Conservation (phyloP, 2,113 vertebrate genomes). For the Meriones unguiculatus region DNA sequence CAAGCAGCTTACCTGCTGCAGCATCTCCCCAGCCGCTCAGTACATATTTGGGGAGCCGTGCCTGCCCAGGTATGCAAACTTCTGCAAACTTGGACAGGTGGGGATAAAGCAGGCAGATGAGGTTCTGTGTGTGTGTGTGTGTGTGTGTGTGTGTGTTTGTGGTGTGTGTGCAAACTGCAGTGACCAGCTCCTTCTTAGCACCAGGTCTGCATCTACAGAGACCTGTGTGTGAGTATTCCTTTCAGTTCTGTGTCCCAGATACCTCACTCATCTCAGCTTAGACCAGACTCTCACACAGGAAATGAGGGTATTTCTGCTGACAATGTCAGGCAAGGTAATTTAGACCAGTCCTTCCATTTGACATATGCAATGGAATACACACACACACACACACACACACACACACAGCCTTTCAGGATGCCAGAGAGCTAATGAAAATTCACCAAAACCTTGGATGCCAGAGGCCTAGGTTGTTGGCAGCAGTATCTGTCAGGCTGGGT, state of each 20-base stretch:
- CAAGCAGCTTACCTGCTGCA: background rate
- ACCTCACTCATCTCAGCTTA: background rate
- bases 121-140: no score
- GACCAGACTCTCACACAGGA: background rate
- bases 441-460: background rate
- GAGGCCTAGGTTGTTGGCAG: background rate
- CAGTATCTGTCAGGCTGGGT: background rate
- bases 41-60: background rate
- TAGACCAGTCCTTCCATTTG: background rate
- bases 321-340: background rate
- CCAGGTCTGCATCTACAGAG: background rate
- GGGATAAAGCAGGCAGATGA: background rate
- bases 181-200: rapidly evolving
- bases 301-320: background rate
- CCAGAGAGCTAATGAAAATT: background rate
- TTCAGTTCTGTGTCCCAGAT: background rate
- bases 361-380: background rate
- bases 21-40: background rate
- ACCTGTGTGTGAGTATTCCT: background rate
- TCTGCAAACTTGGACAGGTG: background rate
- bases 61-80: background rate
- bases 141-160: no score
- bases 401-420: background rate
- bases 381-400: no score
- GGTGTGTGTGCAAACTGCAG: no score